phyloP scores from a whole-genome alignment of 2,797 vertebrate species.

The Podargus strigoides region DNA sequence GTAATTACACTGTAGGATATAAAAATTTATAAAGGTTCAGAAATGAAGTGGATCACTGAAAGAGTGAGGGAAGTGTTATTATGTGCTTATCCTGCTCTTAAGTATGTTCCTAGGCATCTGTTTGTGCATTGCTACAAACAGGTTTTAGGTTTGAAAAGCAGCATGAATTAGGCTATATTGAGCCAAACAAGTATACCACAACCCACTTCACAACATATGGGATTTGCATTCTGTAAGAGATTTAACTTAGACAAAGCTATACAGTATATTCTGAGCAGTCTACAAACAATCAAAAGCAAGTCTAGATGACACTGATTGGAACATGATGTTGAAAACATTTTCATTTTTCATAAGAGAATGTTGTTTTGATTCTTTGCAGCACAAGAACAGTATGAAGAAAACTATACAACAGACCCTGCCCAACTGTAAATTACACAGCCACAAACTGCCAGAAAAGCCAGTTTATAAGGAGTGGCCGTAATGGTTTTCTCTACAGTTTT shows the following conservation, averaged over 20 bases:
- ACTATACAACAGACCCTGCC: not conserved
- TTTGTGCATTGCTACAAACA: not conserved
- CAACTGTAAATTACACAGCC: not conserved
- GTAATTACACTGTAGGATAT: slow-evolving; percentile 6
- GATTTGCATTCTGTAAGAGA: not conserved
- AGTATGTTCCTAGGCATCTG: not conserved
- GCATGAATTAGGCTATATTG: not conserved
- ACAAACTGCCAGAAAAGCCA: not conserved
- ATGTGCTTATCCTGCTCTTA: not conserved
- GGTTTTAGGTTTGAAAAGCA: not conserved
- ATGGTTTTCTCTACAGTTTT: not conserved
- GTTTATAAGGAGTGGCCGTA: accelerated
- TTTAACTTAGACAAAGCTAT: not conserved
- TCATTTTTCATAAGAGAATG: not conserved
- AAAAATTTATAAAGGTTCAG: not conserved
- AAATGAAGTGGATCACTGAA: not conserved
- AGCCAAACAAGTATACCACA: not conserved
- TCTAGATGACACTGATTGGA: not conserved
- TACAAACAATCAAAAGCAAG: not conserved
- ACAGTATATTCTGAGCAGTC: not conserved
- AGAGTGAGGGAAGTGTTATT: not conserved
- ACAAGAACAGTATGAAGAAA: not conserved
- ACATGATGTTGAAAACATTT: not conserved
- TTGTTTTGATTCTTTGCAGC: not conserved
- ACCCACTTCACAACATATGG: accelerated